Evolutionary conservation across 2,888 invertebrate species (phyloP).

Genomic region (Leptopilina myrica): DNA sequence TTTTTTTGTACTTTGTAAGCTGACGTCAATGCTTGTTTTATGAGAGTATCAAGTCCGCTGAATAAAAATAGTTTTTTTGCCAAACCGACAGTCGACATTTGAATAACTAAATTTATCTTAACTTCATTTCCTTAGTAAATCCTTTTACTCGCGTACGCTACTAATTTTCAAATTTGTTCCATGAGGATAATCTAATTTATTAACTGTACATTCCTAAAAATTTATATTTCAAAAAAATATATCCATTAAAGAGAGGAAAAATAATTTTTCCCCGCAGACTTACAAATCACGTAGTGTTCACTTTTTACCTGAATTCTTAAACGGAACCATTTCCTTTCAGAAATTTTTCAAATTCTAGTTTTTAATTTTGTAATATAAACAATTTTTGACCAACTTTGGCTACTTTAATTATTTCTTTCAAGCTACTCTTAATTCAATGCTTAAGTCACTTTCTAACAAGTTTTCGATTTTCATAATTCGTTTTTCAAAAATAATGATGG

Average conservation of each 20-base stretch:
- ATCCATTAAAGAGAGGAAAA: not conserved
- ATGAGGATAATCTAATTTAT: slow-evolving; percentile 12
- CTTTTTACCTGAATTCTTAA: no score
- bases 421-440: no score
- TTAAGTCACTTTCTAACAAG: no score
- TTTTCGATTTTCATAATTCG: no score
- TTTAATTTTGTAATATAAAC: no score
- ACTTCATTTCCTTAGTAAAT: slow-evolving; percentile 23
- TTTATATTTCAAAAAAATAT: not conserved
- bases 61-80: slow-evolving; percentile 23
- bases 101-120: slow-evolving; percentile 39
- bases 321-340: no score
- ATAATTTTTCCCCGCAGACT: not conserved
- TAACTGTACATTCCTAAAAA: not conserved
- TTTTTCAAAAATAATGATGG: no score
- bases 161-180: slow-evolving; percentile 36
- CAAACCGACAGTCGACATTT: slow-evolving; percentile 24
- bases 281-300: not conserved
- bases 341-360: no score
- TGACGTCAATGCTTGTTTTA: not conserved
- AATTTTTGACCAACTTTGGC: no score
- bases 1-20: not conserved
- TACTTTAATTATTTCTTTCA: no score
- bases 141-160: slow-evolving; percentile 21
- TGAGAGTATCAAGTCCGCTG: not conserved